phyloP scores from a whole-genome alignment of 2,113 vertebrate species.

The Smithornis capensis region DNA sequence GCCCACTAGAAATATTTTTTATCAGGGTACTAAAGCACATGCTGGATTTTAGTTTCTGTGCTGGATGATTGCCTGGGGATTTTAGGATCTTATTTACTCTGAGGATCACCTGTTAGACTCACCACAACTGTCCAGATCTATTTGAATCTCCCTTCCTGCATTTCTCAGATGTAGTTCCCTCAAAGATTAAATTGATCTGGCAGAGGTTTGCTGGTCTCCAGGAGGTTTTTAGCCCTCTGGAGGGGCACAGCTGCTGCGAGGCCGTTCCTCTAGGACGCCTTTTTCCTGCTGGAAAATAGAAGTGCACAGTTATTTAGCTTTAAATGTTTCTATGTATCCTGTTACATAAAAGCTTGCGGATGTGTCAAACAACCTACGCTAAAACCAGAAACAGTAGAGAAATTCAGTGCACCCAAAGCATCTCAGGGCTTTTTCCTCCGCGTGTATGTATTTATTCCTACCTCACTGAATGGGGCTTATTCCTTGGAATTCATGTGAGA shows the following conservation, averaged over 20 bases:
- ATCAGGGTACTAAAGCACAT: neutral
- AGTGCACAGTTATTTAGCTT: conserved; percentile 35
- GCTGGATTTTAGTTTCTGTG: neutral
- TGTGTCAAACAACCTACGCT: conserved; percentile 35
- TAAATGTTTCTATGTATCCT: conserved; percentile 50
- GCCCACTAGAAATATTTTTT: neutral
- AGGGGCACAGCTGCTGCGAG: neutral
- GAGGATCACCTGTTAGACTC: neutral
- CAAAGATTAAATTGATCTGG: neutral
- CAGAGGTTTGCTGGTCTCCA: neutral
- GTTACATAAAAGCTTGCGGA: conserved; percentile 60
- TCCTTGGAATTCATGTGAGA: neutral
- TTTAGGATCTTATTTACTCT: neutral
- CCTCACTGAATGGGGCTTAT: neutral
- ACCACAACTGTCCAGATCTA: neutral
- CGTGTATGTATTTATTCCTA: neutral
- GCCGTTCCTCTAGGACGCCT: neutral
- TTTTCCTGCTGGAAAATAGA: neutral
- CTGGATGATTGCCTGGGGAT: neutral
- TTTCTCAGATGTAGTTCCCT: neutral
- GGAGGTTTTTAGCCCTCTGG: neutral
- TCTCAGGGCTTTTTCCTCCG: conserved; percentile 6
- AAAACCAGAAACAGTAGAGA: conserved; percentile 3
- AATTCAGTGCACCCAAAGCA: conserved; percentile 20
- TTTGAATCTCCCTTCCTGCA: neutral